Evolutionary conservation across 2,797 vertebrate genomes (phyloP).

Genomic region (Catostomus latipinnis): DNA sequence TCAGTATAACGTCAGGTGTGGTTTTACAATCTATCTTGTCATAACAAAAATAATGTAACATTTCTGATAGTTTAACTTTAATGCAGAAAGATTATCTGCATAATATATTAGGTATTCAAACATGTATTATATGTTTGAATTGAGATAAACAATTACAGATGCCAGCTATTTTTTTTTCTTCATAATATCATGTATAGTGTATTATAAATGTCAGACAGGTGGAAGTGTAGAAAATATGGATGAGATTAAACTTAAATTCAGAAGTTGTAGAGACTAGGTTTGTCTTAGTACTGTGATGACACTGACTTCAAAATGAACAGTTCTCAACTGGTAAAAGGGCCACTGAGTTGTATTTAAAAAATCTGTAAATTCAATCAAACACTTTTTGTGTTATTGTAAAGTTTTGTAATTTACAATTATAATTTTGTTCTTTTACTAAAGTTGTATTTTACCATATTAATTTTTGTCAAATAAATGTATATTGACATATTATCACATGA

Average conservation of each 20-base stretch:
- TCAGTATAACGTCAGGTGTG: slow-evolving; percentile 37
- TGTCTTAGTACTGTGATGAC: not conserved
- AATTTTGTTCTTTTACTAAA: slow-evolving; percentile 65
- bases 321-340: slow-evolving; percentile 49
- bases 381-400: slow-evolving; percentile 78
- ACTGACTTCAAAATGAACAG: slow-evolving; percentile 50
- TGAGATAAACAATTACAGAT: slow-evolving; percentile 14
- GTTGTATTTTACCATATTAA: slow-evolving; percentile 67
- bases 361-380: slow-evolving; percentile 66
- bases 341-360: slow-evolving; percentile 61
- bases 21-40: slow-evolving; percentile 1
- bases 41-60: not conserved
- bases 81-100: slow-evolving; percentile 41
- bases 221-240: slow-evolving; percentile 13
- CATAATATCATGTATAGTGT: slow-evolving; percentile 40
- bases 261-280: not conserved
- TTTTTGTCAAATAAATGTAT: slow-evolving; percentile 77
- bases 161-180: slow-evolving; percentile 21
- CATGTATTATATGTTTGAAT: slow-evolving; percentile 7
- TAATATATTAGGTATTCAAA: slow-evolving; percentile 37
- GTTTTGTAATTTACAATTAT: slow-evolving; percentile 69
- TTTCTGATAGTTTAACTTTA: not conserved
- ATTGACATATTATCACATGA: slow-evolving; percentile 70
- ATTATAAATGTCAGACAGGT: slow-evolving; percentile 49
- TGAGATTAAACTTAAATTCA: slow-evolving; percentile 3